Evolutionary conservation across 2,113 vertebrate genomes (phyloP), one percentile per base, ranked within the genome.

Genomic region (Hirundichthys speculiger): DNA sequence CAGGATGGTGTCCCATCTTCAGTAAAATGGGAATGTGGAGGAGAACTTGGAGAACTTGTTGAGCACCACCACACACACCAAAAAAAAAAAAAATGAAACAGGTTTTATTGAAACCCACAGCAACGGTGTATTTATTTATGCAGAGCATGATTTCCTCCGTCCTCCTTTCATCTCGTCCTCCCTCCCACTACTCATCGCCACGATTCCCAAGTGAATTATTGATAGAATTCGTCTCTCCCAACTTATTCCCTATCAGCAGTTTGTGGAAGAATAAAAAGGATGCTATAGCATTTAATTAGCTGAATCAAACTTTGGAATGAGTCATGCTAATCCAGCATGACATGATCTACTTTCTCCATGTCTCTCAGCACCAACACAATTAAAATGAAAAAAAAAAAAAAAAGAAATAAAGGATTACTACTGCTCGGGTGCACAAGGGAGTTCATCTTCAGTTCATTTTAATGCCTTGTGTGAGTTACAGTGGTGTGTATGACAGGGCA

Each of bases 331-430:
- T 88, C 80, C 64, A n/a, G 30, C 46, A 38, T 75, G 81, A 87
- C 79, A 82, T 73, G 65, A 86, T 91, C 77, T 84, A 62, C 79
- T 86, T 79, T 79, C 51, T 60, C 54, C 16, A 45, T 59, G 82
- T 88, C 80, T 86, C 84, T 34, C 38, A 77, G 83, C 88, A 86
- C 70, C 85, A 79, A 75, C 69, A 88, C 86, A 89, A 91, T 91
- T 91, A 91, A 69, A 86, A 71, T 14, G 64, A 30, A 75, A 63
- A 53, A n/a, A n/a, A n/a, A n/a, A n/a, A n/a, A n/a, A n/a, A n/a
- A 53, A 54, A 21, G 56, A 79, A 67, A 66, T 30, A 25, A 74
- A 57, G 80, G 85, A 89, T 89, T 83, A 90, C 24, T 19, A 54
- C 54, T 46, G 18, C 49, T 56, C 16, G 50, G 40, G 51, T 70